Evolutionary conservation across 2,113 vertebrate species (phyloP), one percentile per base, ranked within the genome.

Genomic region (Erythrocebus patas): DNA sequence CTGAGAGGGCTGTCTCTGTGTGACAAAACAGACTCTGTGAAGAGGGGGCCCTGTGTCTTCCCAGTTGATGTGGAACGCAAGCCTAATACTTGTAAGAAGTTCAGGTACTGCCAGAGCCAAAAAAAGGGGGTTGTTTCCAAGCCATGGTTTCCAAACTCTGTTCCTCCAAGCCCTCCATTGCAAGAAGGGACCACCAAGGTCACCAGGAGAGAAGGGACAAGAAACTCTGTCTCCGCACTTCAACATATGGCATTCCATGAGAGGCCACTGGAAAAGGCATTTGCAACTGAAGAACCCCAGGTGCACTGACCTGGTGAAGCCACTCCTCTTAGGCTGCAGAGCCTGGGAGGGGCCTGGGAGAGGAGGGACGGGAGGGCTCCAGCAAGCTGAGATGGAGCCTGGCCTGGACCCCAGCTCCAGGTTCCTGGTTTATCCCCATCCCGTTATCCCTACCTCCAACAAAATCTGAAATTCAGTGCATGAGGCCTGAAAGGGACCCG

Each of bases 381-480:
- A 72, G 43, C 4, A 35, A 80, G n/a, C 8, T 64, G 30, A 11
- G 9, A 75, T 3, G 2, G 27, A 50, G 30, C 45, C 27, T 8
- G 32, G 73, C 23, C 73, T 88, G 61, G 79, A 90, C 43, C 48
- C 40, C 30, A 89, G 52, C 22, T 57, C 57, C 35, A 48, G 59
- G 23, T 45, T 92, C 48, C 48, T 91, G 23, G 27, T n/a, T 66
- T 90, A 79, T 68, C 3, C 40, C 25, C n/a, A 32, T 2, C 25
- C 10, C 22, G 22, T 8, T 6, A 43, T 23, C 20, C 52, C 75
- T 50, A 2, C 17, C 25, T 76, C 32, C 85, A 35, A 61, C 25
- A 43, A 52, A 70, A 72, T 75, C 79, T 73, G 57, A 92, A 89
- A 83, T 78, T 72, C 75, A 80, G 32, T 89, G 55, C 68, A 18